A percentile compares a stretch with the other conserved stretches of the same genome.
Conservation (phyloP, 2,797 vertebrate species). For the Hoplostethus mediterraneus region DNA sequence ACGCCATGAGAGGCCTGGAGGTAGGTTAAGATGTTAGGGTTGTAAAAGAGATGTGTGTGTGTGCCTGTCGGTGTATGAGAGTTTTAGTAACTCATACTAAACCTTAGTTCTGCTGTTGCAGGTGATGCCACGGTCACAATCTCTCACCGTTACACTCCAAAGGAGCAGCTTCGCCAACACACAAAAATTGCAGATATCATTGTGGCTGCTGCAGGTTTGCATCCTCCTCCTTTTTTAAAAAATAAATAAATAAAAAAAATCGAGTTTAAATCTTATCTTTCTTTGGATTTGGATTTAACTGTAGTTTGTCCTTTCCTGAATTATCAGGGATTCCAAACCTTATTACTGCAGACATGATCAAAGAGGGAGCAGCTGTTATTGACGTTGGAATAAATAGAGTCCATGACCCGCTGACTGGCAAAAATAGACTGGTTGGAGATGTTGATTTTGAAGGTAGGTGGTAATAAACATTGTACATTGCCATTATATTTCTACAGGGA, state of each 20-base stretch:
- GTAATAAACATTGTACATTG: not conserved
- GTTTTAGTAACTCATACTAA: not conserved
- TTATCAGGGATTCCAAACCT: constrained; percentile 94
- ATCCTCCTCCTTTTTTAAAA: not conserved
- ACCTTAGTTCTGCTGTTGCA: constrained; percentile 57
- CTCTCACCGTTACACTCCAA: constrained; percentile 96
- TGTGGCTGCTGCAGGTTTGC: constrained; percentile 93
- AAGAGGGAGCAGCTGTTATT: constrained; percentile 94
- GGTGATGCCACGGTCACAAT: constrained; percentile 98
- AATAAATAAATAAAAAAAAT: too few relatives aligned
- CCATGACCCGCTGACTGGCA: constrained; percentile 91
- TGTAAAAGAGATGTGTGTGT: not conserved
- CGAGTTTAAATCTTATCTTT: not conserved
- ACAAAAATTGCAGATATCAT: constrained; percentile 94
- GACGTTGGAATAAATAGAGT: constrained; percentile 96
- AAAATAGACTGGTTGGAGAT: constrained; percentile 92
- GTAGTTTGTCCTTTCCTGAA: not conserved
- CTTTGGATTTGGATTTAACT: constrained; percentile 1
- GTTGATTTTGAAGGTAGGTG: constrained; percentile 96
- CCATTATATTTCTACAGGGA: not conserved
- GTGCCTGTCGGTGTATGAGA: not conserved
- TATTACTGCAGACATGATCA: constrained; percentile 97
- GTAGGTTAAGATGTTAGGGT: constrained; percentile 70
- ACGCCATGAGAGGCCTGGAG: constrained; percentile 93
- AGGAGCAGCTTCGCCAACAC: constrained; percentile 94